Conservation (phyloP, 2,797 vertebrate species). For the Hapalemur alaotrensis region DNA sequence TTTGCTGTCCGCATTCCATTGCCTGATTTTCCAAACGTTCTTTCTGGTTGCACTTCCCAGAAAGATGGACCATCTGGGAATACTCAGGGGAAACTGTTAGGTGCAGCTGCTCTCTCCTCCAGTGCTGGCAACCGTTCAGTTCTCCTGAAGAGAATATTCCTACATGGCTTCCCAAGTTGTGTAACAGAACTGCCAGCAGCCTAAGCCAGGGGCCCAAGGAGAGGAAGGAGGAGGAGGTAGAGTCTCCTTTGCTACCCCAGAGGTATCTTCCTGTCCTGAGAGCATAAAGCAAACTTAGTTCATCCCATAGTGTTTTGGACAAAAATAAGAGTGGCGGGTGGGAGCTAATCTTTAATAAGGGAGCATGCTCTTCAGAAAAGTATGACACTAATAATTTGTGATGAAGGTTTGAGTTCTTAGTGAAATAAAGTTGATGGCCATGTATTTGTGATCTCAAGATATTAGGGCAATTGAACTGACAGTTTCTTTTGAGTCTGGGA, state of each 20-base stretch:
- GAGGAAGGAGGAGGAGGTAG: background rate
- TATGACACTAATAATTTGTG: background rate
- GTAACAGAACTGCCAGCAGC: background rate
- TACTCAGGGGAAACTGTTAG: background rate
- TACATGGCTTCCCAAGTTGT: background rate
- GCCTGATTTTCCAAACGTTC: background rate
- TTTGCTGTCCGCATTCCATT: background rate
- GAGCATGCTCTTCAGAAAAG: background rate
- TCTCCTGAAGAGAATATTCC: background rate
- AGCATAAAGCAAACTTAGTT: background rate
- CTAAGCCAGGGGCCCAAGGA: background rate
- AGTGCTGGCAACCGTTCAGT: background rate
- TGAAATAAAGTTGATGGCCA: background rate
- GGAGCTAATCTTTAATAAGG: background rate
- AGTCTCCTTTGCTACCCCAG: background rate
- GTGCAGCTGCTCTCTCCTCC: background rate
- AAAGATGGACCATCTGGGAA: background rate
- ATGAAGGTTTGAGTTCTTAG: background rate
- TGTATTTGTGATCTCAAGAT: background rate
- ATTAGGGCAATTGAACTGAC: background rate
- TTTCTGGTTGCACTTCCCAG: background rate
- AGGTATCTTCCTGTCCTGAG: background rate
- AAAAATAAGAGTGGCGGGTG: background rate
- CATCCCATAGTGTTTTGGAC: background rate
- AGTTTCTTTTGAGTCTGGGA: background rate